Evolutionary conservation across 2,888 invertebrate genomes (phyloP).

Genomic region (Eurois occulta): DNA sequence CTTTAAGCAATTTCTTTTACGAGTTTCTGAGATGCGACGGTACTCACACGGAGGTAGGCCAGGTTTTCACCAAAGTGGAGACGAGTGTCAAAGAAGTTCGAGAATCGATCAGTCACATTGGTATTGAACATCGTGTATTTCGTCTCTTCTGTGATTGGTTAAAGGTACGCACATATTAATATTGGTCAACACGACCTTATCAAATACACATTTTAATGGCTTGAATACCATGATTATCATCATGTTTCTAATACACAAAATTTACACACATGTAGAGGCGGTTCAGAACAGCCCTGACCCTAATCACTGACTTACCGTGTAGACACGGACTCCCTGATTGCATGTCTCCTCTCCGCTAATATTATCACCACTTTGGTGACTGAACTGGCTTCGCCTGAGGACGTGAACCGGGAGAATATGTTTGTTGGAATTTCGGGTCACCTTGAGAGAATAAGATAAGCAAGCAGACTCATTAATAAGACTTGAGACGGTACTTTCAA

Average conservation of each 20-base stretch:
- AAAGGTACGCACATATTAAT: too few relatives aligned
- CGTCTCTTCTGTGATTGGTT: neutral
- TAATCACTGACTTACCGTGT: too few relatives aligned
- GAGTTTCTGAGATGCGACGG: too few relatives aligned
- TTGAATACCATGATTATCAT: too few relatives aligned
- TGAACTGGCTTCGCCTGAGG: neutral
- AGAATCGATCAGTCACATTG: neutral
- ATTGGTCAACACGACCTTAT: too few relatives aligned
- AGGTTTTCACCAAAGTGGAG: neutral
- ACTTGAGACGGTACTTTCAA: conserved; percentile 9
- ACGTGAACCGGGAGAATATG: neutral
- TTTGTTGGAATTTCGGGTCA: conserved; percentile 41
- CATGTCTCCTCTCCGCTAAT: neutral
- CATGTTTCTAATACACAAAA: too few relatives aligned
- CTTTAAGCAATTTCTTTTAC: too few relatives aligned
- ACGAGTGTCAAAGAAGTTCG: neutral
- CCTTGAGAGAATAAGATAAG: conserved; percentile 28
- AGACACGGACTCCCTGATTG: too few relatives aligned
- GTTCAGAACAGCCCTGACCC: too few relatives aligned
- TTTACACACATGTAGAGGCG: too few relatives aligned
- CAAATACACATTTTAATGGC: too few relatives aligned
- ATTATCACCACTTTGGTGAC: neutral
- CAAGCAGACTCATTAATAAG: conserved; percentile 39
- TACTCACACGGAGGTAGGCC: too few relatives aligned
- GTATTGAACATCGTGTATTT: neutral